Base-by-base conservation (phyloP, 2,888 invertebrate genomes). In the Lamellibrachia columna region DNA sequence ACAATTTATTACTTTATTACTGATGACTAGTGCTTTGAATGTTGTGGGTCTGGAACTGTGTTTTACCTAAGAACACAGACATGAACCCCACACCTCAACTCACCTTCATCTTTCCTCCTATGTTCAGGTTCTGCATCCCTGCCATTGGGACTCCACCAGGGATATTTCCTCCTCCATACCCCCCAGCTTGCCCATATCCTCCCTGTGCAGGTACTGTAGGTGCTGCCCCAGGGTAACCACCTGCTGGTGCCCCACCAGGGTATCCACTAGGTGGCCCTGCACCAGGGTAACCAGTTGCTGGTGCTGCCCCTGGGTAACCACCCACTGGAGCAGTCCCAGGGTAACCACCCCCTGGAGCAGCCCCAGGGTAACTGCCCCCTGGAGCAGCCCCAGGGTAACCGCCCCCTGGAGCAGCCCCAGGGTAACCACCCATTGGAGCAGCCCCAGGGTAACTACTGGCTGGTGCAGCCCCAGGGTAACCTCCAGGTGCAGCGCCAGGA, bases 121-220 rank as follows among this genome's bases (percentile, higher is more conserved):
- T 75, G 75, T 75, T 75, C 75, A 75, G 75, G 75, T 75, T 75
- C 75, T 75, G 75, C 75, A 75, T 75, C 75, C 75, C 75, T 22
- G 75, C 75, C 75, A 75, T 15, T 2, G 75, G 75, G 2, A n/a
- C 75, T 15, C 75, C 40, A 40, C 40, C 40, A 40, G 40, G 40
- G 40, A 40, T 40, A 40, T 40, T 40, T 40, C 40, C 75, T 75
- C 75, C 75, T 4, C 75, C 75, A 6, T 75, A 75, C 0, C 75
- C 75, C 75, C 75, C 75, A 6, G 75, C 75, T n/a, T 75, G 75
- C 15, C 75, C 75, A n/a, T 75, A 75, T 75, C 75, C 75, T 22
- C 75, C 75, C 22, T 75, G 75, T 6, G 15, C 75, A 22, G 75
- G 75, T 22, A n/a, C 75, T 75, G 75, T 22, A 22, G 75, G 75